These are phyloP conservation scores for Rhyzopertha dominica DNA, from an alignment of 1,140 invertebrate genomes.

Conservation along the genomic window DNA sequence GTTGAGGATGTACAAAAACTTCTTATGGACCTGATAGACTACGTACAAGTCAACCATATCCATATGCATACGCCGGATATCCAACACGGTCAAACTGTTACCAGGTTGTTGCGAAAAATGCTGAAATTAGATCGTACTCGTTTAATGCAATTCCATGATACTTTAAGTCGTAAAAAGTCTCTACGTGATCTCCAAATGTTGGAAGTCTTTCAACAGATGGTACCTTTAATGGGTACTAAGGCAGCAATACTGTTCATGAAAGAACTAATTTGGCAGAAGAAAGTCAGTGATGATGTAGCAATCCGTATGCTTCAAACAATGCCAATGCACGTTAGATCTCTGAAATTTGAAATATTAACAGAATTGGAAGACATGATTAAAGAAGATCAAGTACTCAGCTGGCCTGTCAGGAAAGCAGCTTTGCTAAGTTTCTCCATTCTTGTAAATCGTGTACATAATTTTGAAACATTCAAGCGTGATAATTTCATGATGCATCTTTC, in stretches of 20 bases:
- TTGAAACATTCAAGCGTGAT: no score
- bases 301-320: slow-evolving; percentile 41
- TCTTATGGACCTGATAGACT: slow-evolving; percentile 39
- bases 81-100: slow-evolving; percentile 42
- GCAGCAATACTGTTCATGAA: slow-evolving; percentile 40
- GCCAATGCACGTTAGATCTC: slow-evolving; percentile 40
- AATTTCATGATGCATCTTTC: not conserved
- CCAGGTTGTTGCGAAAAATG: slow-evolving; percentile 31
- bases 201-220: slow-evolving; percentile 43
- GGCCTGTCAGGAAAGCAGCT: slow-evolving; percentile 35
- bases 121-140: not conserved
- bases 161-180: no score
- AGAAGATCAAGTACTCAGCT: slow-evolving; percentile 19
- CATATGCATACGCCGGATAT: slow-evolving; percentile 36
- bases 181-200: no score
- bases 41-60: slow-evolving; percentile 44
- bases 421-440: slow-evolving; percentile 44
- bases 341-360: slow-evolving; percentile 38
- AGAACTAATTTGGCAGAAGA: slow-evolving; percentile 38
- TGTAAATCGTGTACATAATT: slow-evolving; percentile 33
- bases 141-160: no score
- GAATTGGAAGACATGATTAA: slow-evolving; percentile 41
- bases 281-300: slow-evolving; percentile 29
- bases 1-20: slow-evolving; percentile 38
- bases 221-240: slow-evolving; percentile 46